A percentile compares a stretch with the other conserved stretches of the same genome.
Conservation (phyloP, 2,888 invertebrate species). For the Idaea aversata region DNA sequence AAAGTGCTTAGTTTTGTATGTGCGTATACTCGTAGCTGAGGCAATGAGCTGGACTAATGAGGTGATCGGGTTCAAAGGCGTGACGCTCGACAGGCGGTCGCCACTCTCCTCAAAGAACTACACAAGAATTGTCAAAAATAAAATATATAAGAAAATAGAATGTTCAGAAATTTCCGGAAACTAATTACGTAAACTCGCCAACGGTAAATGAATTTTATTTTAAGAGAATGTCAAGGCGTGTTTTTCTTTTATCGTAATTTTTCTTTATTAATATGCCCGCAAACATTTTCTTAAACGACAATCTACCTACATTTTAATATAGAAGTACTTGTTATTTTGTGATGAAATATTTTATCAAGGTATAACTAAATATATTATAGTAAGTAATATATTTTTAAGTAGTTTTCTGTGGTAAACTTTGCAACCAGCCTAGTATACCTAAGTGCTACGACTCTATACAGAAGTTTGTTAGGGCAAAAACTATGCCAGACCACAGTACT, state of each 20-base stretch:
- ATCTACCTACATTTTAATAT: no score
- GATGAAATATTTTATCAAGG: no score
- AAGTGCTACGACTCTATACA: background rate
- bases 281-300: no score
- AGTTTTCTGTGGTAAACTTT: no score
- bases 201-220: no score
- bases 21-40: constrained; percentile 50
- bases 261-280: no score
- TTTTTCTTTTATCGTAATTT: no score
- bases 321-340: no score
- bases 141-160: background rate
- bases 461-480: background rate
- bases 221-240: no score
- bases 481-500: background rate
- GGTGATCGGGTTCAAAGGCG: constrained; percentile 75
- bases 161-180: background rate
- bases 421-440: no score
- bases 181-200: background rate
- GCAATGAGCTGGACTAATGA: constrained; percentile 72
- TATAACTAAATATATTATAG: no score
- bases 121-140: background rate
- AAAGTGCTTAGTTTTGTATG: constrained; percentile 55
- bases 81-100: constrained; percentile 60
- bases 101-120: constrained; percentile 44
- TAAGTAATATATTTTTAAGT: no score